Evolutionary conservation across 2,797 vertebrate species (phyloP).

Genomic region (Megaceryle alcyon): DNA sequence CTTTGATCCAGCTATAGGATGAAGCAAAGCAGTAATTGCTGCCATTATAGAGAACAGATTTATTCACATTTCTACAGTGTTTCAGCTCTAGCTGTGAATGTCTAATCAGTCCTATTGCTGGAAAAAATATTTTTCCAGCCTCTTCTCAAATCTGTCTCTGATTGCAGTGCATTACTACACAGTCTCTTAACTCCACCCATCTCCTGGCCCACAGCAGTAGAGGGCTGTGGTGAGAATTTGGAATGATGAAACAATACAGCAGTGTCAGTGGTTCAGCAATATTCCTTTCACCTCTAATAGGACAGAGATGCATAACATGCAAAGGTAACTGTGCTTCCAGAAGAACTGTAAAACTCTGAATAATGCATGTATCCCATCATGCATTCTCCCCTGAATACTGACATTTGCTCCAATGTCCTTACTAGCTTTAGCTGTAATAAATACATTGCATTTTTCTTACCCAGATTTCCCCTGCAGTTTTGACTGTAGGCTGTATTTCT

Average conservation of each 20-base stretch:
- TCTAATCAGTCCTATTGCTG: conserved; percentile 59
- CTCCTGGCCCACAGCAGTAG: background rate
- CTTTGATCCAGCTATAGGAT: conserved; percentile 53
- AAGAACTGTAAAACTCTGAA: background rate
- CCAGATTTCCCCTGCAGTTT: background rate
- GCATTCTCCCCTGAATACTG: background rate
- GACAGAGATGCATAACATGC: background rate
- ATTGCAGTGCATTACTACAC: conserved; percentile 12
- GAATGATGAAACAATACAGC: background rate
- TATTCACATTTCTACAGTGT: conserved; percentile 63
- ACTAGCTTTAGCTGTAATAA: background rate
- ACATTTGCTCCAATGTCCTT: background rate
- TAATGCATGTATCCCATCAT: background rate
- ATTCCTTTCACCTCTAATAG: background rate
- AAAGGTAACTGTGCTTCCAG: background rate
- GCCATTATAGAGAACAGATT: conserved; percentile 51
- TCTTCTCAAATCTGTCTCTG: conserved; percentile 27
- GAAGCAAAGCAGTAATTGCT: conserved; percentile 62
- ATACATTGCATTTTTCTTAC: background rate
- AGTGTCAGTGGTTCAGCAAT: background rate
- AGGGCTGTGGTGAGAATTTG: background rate
- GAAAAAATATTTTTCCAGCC: conserved; percentile 51
- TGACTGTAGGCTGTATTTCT: background rate
- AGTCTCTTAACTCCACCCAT: background rate
- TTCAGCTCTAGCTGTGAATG: conserved; percentile 42